phyloP scores from a whole-genome alignment of 2,888 invertebrate genomes.

The Dendrolimus pini region DNA sequence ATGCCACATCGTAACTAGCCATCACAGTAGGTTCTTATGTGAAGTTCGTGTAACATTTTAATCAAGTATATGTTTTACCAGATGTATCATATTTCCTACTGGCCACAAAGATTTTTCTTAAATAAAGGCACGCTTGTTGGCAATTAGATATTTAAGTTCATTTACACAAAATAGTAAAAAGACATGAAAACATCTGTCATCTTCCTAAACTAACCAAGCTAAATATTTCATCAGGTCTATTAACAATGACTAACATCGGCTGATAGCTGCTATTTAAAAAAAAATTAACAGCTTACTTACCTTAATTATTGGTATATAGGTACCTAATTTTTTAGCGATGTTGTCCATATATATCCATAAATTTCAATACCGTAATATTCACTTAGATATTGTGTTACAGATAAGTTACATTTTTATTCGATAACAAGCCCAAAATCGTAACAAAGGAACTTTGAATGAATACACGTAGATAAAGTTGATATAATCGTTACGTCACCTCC shows the following conservation, averaged over 20 bases:
- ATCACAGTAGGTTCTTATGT: slow-evolving; percentile 9
- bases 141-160: too few relatives aligned
- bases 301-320: neutral
- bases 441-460: slow-evolving; percentile 12
- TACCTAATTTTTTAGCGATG: too few relatives aligned
- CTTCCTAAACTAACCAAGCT: neutral
- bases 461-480: slow-evolving; percentile 11
- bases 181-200: neutral
- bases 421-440: too few relatives aligned
- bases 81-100: too few relatives aligned
- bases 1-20: slow-evolving; percentile 30
- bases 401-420: too few relatives aligned
- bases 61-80: too few relatives aligned
- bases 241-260: neutral
- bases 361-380: too few relatives aligned
- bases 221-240: neutral
- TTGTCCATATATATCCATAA: too few relatives aligned
- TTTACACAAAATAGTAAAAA: neutral
- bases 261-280: neutral
- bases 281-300: neutral
- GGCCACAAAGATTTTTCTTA: too few relatives aligned
- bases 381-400: too few relatives aligned
- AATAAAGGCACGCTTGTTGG: too few relatives aligned
- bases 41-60: too few relatives aligned
- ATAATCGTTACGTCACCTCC: slow-evolving; percentile 29